A percentile compares a stretch with the other conserved stretches of the same genome.
Conservation (phyloP, 2,888 invertebrate species). For the Brachypterus glaber region DNA sequence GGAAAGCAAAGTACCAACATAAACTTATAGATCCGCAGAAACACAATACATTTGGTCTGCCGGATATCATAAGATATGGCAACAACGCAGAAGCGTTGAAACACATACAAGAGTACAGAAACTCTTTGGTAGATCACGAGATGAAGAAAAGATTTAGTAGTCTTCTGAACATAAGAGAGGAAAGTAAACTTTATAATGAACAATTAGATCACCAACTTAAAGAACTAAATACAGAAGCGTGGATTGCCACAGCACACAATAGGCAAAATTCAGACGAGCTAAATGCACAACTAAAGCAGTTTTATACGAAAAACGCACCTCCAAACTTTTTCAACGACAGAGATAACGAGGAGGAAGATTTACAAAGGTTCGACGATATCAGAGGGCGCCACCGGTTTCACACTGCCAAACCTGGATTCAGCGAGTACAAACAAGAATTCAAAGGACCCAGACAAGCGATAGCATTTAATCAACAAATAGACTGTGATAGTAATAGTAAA, state of each 20-base stretch:
- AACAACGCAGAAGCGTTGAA: slow-evolving; percentile 22
- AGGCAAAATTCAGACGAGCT: background rate
- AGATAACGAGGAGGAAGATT: slow-evolving; percentile 17
- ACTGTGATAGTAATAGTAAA: too few relatives aligned
- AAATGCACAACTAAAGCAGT: background rate
- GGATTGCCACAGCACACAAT: slow-evolving; percentile 12
- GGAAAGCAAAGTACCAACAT: slow-evolving; percentile 16
- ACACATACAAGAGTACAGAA: slow-evolving; percentile 19
- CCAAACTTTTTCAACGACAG: slow-evolving; percentile 14
- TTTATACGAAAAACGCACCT: slow-evolving; percentile 1
- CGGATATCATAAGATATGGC: slow-evolving; percentile 27
- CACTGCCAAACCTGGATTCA: too few relatives aligned
- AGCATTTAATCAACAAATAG: too few relatives aligned
- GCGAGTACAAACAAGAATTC: too few relatives aligned
- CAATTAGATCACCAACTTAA: slow-evolving; percentile 16
- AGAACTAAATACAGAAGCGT: slow-evolving; percentile 21
- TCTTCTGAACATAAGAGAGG: slow-evolving; percentile 25
- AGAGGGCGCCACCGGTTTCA: too few relatives aligned
- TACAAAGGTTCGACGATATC: too few relatives aligned
- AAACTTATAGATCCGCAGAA: slow-evolving; percentile 15
- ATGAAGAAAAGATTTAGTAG: slow-evolving; percentile 31
- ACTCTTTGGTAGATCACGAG: slow-evolving; percentile 26
- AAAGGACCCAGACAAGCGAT: too few relatives aligned
- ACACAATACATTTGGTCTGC: slow-evolving; percentile 23
- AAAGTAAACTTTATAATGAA: slow-evolving; percentile 14